Evolutionary conservation across 2,888 invertebrate species (phyloP).

Genomic region (Nephrotoma appendiculata): DNA sequence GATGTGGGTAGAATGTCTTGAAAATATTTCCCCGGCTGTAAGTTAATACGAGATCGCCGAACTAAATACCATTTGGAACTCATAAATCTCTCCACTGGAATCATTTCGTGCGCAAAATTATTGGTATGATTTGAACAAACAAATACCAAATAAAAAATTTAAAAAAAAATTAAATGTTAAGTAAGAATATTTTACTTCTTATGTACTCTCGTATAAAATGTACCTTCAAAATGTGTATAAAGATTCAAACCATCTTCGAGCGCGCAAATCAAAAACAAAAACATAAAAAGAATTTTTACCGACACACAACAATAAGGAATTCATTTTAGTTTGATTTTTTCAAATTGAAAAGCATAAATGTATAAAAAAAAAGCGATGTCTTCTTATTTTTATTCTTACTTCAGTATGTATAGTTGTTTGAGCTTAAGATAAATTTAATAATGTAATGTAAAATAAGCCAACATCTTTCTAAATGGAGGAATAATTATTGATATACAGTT

Average conservation of each 20-base stretch:
- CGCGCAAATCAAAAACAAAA: background rate
- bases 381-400: background rate
- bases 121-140: background rate
- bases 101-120: slow-evolving; percentile 4
- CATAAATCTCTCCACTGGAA: slow-evolving; percentile 5
- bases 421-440: background rate
- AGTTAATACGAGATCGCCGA: background rate
- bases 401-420: background rate
- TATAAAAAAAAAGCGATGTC: background rate
- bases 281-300: background rate
- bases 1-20: background rate
- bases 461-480: background rate
- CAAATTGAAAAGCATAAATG: background rate
- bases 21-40: background rate
- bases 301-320: background rate
- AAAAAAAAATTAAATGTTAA: background rate
- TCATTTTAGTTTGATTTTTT: background rate
- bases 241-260: background rate
- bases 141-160: background rate
- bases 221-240: background rate
- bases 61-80: background rate
- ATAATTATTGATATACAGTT: background rate
- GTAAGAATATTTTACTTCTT: background rate
- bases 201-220: background rate
- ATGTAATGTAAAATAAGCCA: background rate